Percentiles rank a stretch among this genome's conserved stretches.
These are phyloP conservation scores for Sphenopsis melanotis DNA, from an alignment of 2,797 vertebrate species.

Conservation along the genomic window DNA sequence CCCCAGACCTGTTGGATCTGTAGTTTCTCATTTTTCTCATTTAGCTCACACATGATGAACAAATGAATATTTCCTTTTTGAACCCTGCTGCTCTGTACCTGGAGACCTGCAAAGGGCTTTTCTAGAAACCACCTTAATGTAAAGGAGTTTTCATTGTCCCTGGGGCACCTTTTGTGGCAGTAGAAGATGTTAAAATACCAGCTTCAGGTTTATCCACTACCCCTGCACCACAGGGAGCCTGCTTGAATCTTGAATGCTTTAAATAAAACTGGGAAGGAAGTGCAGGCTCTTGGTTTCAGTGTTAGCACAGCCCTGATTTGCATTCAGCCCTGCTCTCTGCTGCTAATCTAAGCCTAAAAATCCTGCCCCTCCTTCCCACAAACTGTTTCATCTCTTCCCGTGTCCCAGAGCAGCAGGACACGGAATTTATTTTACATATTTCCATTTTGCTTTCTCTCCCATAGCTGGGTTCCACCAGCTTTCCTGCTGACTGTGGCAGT, in stretches of 20 bases:
- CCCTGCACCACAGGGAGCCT: not conserved
- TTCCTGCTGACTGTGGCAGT: not conserved
- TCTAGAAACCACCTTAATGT: not conserved
- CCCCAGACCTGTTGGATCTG: no score
- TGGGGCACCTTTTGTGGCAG: not conserved
- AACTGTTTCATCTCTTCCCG: fast-evolving
- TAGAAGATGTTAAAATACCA: not conserved
- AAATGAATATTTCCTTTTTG: not conserved
- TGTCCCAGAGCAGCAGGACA: not conserved
- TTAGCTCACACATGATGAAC: not conserved
- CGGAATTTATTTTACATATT: not conserved
- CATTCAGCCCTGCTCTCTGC: not conserved
- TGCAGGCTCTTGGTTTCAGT: not conserved
- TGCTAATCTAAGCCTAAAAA: not conserved
- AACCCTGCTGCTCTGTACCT: not conserved
- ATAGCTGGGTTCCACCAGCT: not conserved
- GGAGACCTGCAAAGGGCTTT: not conserved
- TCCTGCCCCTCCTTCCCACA: not conserved
- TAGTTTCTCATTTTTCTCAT: not conserved
- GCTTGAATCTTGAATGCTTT: not conserved
- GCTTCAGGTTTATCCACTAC: fast-evolving
- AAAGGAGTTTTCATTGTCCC: not conserved
- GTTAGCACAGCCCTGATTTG: not conserved
- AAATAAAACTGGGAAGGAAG: not conserved
- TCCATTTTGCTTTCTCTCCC: no score